Evolutionary conservation across 2,113 vertebrate species (phyloP), one percentile per base, ranked within the genome.

Genomic region (Elaphurus davidianus): DNA sequence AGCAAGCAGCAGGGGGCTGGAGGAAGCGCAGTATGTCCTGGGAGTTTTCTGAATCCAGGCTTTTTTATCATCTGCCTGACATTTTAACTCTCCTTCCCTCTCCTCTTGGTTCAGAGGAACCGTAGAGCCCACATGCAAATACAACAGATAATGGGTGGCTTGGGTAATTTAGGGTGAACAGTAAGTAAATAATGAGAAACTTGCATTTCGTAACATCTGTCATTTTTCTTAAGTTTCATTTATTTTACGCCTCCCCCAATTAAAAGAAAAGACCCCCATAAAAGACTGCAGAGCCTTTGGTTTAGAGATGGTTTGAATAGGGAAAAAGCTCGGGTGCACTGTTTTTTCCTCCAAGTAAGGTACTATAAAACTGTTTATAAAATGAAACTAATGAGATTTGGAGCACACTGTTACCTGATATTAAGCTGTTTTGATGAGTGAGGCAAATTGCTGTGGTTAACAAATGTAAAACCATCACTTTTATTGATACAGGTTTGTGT

Each of bases 381-480:
- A 99, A 99, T 99, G 99, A 99, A 99, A 99, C 99, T 99, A 99
- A 99, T 99, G 99, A 99, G 99, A 99, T 99, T 99, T 99, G 99
- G 99, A 99, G 99, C 99, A 99, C 99, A 99, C 99, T 99, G 99
- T 98, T 99, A 99, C 99, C 99, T 99, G 99, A 99, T 99, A 99
- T 99, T 99, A 99, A 99, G 99, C 99, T 99, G 99, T 99, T 99
- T 99, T 99, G 99, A 99, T 99, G 99, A 99, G 99, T 99, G 99
- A 99, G 99, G 99, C 99, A 99, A 99, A 99, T 99, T 99, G 99
- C 99, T 99, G 99, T 99, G 99, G 99, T 99, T 99, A 99, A 99
- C 99, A 99, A 99, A 99, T 99, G 99, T 99, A 99, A 99, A 99
- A 99, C 99, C 99, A 99, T 99, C 99, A 99, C 99, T 99, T 99